A percentile compares a stretch with the other conserved stretches of the same genome.
Evolutionary conservation across 2,888 invertebrate species (phyloP).

Genomic region (Thumatha senex): DNA sequence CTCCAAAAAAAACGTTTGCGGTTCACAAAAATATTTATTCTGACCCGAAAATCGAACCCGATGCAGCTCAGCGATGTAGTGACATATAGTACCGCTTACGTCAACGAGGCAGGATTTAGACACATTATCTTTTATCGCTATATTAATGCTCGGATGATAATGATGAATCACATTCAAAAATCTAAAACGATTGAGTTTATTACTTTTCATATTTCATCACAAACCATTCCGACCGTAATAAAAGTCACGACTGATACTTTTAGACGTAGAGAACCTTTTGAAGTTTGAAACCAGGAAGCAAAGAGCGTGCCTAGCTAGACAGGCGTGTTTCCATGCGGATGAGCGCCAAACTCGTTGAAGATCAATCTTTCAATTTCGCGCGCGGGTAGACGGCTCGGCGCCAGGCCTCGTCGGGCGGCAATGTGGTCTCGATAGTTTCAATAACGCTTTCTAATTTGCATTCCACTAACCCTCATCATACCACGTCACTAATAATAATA

Average conservation of each 20-base stretch:
- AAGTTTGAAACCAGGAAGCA: constrained; percentile 20
- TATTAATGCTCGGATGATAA: too few relatives aligned
- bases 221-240: constrained; percentile 13
- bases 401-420: constrained; percentile 2
- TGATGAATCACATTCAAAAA: too few relatives aligned
- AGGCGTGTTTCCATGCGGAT: constrained; percentile 21
- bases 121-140: too few relatives aligned
- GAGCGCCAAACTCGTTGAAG: constrained; percentile 33
- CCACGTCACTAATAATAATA: constrained; percentile 41
- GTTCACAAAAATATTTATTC: too few relatives aligned
- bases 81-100: too few relatives aligned
- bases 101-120: too few relatives aligned
- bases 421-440: constrained; percentile 33
- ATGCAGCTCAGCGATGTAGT: too few relatives aligned
- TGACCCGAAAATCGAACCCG: too few relatives aligned
- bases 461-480: constrained; percentile 38
- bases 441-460: constrained; percentile 41
- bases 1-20: too few relatives aligned
- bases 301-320: constrained; percentile 30
- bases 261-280: constrained; percentile 29
- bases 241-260: too few relatives aligned
- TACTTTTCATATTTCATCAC: not conserved
- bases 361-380: constrained; percentile 39
- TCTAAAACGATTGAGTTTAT: too few relatives aligned
- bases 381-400: constrained; percentile 17